Evolutionary conservation across 2,888 invertebrate species (phyloP), one percentile per base, ranked within the genome.

Genomic region (Aphelenchoides bicaudatus): DNA sequence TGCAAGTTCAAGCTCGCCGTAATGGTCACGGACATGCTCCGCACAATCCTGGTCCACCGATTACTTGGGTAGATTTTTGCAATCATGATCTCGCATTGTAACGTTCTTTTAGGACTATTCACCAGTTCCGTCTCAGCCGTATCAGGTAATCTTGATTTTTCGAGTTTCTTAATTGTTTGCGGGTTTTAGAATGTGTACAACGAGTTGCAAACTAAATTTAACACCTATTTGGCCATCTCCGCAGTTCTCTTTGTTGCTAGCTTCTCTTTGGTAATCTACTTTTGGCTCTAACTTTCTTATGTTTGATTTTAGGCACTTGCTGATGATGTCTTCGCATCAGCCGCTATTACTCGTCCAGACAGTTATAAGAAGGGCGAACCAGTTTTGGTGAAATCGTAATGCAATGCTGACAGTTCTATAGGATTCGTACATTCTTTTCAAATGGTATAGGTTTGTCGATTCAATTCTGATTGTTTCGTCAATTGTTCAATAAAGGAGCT

Each of bases 11-110:
- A 30, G 31, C 52, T 27, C 52, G 48, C 2, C 52, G 52, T 4
- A 37, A 19, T 21, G 47, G 37, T 16, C 37, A 59, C 30, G 47
- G 60, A 37, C 47, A 58, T 25, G 59, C 34, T 23, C 28, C 46
- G 25, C 46, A 46, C 21, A 58, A 58, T 38, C 59, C 59, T 19
- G 59, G 59, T 4, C 59, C 59, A 13, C 59, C 59, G 31, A 60
- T 58, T 27, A 58, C 59, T 16, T 34, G 30, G 23, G n/a, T n/a
- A n/a, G n/a, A n/a, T n/a, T n/a, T n/a, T n/a, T n/a, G n/a, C n/a
- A n/a, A n/a, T n/a, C n/a, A n/a, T n/a, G n/a, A n/a, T n/a, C n/a
- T n/a, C n/a, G n/a, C n/a, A n/a, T n/a, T n/a, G n/a, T n/a, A n/a
- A n/a, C n/a, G n/a, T n/a, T n/a, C n/a, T n/a, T n/a, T n/a, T n/a